phyloP scores from a whole-genome alignment of 2,888 invertebrate genomes.

The Myopa testacea region DNA sequence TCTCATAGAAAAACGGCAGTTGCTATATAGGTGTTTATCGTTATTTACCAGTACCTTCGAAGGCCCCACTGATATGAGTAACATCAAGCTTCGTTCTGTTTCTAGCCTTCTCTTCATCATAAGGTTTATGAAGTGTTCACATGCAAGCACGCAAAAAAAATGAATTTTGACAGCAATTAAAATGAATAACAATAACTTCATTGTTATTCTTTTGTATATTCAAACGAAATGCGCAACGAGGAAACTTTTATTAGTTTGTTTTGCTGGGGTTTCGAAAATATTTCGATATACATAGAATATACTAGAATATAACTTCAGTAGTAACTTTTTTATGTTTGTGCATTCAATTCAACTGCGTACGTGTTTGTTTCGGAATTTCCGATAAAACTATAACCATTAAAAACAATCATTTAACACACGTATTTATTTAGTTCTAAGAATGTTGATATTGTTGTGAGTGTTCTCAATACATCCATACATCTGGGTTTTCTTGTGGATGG shows the following conservation, averaged over 20 bases:
- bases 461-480: not conserved
- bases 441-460: conserved; percentile 1
- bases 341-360: not conserved
- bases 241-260: conserved; percentile 12
- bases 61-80: conserved; percentile 47
- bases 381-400: too few species aligned
- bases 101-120: conserved; percentile 37
- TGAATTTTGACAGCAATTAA: conserved; percentile 25
- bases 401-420: not conserved
- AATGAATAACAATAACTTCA: not conserved
- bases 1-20: too few species aligned
- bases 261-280: not conserved
- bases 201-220: not conserved
- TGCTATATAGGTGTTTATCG: conserved; percentile 44
- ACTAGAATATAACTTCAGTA: not conserved
- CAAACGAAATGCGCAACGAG: conserved; percentile 12
- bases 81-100: conserved; percentile 39
- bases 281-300: not conserved
- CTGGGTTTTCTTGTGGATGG: conserved; percentile 17
- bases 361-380: not conserved
- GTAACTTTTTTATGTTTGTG: too few species aligned
- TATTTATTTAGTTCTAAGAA: not conserved
- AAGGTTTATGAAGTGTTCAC: conserved; percentile 60
- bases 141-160: conserved; percentile 52
- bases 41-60: conserved; percentile 46